Percentiles rank a stretch among this genome's conserved stretches.
These are phyloP conservation scores for Microtus californicus DNA, from an alignment of 2,797 vertebrate genomes.

Conservation along the genomic window DNA sequence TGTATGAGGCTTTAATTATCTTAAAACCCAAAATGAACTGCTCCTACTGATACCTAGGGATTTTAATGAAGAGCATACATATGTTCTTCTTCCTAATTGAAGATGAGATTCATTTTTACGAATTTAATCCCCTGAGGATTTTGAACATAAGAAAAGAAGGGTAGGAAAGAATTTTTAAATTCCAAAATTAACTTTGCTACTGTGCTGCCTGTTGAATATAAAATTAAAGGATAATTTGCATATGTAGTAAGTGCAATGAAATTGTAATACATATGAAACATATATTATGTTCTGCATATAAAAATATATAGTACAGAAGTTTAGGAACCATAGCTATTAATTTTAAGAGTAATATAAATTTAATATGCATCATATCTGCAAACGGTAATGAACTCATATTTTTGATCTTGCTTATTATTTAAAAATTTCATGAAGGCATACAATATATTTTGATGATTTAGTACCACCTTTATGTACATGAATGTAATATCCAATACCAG, in stretches of 20 bases:
- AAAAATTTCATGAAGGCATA: not conserved
- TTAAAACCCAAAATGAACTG: conserved; percentile 86
- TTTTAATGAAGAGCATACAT: conserved; percentile 88
- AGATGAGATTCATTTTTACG: conserved; percentile 87
- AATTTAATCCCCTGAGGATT: conserved; percentile 84
- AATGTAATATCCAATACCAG: no score
- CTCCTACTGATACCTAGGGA: conserved; percentile 85
- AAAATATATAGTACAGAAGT: not conserved
- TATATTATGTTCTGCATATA: not conserved
- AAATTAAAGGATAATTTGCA: not conserved
- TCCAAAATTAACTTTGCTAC: conserved; percentile 84
- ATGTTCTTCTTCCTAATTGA: conserved; percentile 89
- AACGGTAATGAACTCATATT: no score
- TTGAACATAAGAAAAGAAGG: conserved; percentile 71
- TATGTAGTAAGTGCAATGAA: not conserved
- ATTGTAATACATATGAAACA: not conserved
- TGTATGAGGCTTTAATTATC: conserved; percentile 88
- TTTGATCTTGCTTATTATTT: not conserved
- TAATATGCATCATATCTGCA: not conserved
- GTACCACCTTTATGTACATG: no score
- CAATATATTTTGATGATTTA: not conserved
- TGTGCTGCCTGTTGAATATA: conserved; percentile 73
- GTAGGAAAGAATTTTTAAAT: conserved; percentile 84
- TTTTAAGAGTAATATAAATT: not conserved
- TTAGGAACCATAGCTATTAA: not conserved